These are phyloP conservation scores for Rhamphomyia laevipes DNA, from an alignment of 2,888 invertebrate genomes.

Conservation along the genomic window DNA sequence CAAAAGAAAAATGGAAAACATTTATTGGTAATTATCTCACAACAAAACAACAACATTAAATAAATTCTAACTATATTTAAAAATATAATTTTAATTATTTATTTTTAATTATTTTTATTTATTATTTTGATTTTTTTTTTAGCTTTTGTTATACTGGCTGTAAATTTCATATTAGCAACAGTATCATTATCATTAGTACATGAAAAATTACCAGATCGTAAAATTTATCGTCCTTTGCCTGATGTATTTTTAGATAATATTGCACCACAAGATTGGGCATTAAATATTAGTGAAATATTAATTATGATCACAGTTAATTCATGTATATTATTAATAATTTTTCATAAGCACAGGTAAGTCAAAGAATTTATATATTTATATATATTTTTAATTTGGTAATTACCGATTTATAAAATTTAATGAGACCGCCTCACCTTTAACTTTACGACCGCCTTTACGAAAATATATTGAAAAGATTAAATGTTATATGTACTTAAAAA, in stretches of 20 bases:
- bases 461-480: no score
- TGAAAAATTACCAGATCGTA: slow-evolving; percentile 72
- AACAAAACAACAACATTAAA: no score
- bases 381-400: no score
- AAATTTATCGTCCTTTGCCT: slow-evolving; percentile 61
- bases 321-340: slow-evolving; percentile 62
- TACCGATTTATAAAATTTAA: no score
- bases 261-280: slow-evolving; percentile 62
- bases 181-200: slow-evolving; percentile 74
- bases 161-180: slow-evolving; percentile 52
- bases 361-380: neutral
- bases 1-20: slow-evolving; percentile 78
- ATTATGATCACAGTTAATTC: slow-evolving; percentile 71
- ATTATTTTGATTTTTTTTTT: slow-evolving; percentile 26
- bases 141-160: slow-evolving; percentile 50
- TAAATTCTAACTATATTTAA: neutral
- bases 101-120: neutral
- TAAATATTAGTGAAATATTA: slow-evolving; percentile 73
- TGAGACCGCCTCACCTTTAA: no score
- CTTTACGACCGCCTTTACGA: no score
- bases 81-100: slow-evolving; percentile 38
- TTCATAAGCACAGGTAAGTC: slow-evolving; percentile 70
- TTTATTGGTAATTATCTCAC: slow-evolving; percentile 32
- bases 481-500: no score
- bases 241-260: slow-evolving; percentile 74